Evolutionary conservation across 2,888 invertebrate species (phyloP).

Genomic region (Amphiduros pacificus): DNA sequence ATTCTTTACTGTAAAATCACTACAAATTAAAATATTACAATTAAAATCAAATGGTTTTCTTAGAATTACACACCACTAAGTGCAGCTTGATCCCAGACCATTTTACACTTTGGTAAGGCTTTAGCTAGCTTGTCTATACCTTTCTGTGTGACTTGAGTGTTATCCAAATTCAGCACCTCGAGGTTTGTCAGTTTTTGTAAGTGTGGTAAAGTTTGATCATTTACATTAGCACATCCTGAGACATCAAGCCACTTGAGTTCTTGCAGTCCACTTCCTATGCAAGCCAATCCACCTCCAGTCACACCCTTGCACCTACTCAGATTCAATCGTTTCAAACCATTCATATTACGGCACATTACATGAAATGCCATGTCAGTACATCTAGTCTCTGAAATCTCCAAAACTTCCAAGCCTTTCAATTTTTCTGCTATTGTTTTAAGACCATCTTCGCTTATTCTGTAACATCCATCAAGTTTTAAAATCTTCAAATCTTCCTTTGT

Average conservation of each 20-base stretch:
- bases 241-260: conserved; percentile 33
- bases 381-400: conserved; percentile 9
- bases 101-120: neutral
- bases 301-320: conserved; percentile 30
- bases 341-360: conserved; percentile 4
- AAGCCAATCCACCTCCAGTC: conserved; percentile 30
- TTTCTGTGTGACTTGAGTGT: neutral
- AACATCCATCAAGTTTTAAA: conserved; percentile 2
- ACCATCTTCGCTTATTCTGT: conserved; percentile 11
- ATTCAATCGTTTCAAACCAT: conserved; percentile 29
- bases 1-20: too few species aligned
- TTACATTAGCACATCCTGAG: conserved; percentile 21
- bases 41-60: too few species aligned
- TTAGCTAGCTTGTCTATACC: neutral
- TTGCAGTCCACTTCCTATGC: conserved; percentile 30
- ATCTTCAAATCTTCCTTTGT: neutral
- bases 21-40: too few species aligned
- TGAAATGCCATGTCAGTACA: conserved; percentile 15
- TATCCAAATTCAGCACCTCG: neutral
- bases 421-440: neutral
- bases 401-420: conserved; percentile 2
- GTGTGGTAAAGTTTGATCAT: neutral
- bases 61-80: too few species aligned
- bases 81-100: too few species aligned
- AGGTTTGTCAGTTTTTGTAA: neutral